A percentile compares a stretch with the other conserved stretches of the same genome.
phyloP scores from a whole-genome alignment of 2,888 invertebrate genomes.

The Deilephila porcellus region DNA sequence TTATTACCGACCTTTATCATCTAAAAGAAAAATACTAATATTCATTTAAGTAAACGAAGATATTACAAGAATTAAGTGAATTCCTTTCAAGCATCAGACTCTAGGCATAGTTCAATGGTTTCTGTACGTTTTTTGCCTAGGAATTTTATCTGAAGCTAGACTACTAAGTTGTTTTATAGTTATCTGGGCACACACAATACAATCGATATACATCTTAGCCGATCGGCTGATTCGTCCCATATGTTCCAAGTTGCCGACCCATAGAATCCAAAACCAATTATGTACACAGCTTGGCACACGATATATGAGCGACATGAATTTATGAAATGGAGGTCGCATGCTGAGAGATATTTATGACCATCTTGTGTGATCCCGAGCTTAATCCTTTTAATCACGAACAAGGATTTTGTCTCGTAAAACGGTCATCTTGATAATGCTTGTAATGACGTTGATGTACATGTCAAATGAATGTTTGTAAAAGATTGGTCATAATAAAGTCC shows the following conservation, averaged over 20 bases:
- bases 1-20: too few relatives aligned
- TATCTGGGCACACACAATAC: neutral
- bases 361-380: slow-evolving; percentile 30
- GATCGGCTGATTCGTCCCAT: slow-evolving; percentile 34
- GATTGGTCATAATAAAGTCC: too few relatives aligned
- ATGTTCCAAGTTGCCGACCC: slow-evolving; percentile 51
- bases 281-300: slow-evolving; percentile 65
- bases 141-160: neutral
- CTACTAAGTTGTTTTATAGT: neutral
- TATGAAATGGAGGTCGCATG: slow-evolving; percentile 47
- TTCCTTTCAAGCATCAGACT: neutral
- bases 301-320: slow-evolving; percentile 59
- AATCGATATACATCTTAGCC: neutral
- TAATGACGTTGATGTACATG: neutral
- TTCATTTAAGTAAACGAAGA: too few relatives aligned
- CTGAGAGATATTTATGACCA: slow-evolving; percentile 31
- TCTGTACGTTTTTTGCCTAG: neutral
- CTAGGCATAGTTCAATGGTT: neutral
- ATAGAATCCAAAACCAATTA: slow-evolving; percentile 68
- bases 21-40: too few relatives aligned
- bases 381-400: slow-evolving; percentile 28
- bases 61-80: neutral
- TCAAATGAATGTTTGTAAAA: neutral
- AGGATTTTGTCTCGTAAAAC: slow-evolving; percentile 24
- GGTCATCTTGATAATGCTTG: slow-evolving; percentile 7